phyloP scores from a whole-genome alignment of 2,113 vertebrate species.

The Bos indicus region DNA sequence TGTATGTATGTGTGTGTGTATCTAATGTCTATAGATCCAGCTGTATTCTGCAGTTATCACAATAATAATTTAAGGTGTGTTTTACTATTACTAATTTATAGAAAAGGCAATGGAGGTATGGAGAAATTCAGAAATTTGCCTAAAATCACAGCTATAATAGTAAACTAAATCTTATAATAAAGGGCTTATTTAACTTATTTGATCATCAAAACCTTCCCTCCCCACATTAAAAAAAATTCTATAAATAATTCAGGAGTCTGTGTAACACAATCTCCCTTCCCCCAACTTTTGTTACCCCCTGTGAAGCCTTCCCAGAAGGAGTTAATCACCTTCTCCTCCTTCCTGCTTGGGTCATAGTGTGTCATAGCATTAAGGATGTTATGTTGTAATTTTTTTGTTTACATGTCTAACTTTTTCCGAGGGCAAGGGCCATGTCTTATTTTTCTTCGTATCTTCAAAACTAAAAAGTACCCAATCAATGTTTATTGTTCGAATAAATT shows the following conservation, averaged over 20 bases:
- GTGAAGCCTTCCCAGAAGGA: not conserved
- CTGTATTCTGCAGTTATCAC: not conserved
- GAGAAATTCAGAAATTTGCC: not conserved
- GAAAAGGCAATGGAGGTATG: not conserved
- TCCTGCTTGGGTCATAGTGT: not conserved
- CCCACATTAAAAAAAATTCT: not conserved
- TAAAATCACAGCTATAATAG: not conserved
- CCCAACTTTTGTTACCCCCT: not conserved
- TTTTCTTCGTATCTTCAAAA: not conserved
- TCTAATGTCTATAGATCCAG: not conserved
- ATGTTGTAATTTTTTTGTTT: not conserved
- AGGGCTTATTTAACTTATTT: not conserved
- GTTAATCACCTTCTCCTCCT: constrained; percentile 34
- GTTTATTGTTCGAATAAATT: not conserved
- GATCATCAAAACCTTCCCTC: not conserved
- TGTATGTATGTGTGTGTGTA: not conserved
- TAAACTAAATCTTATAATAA: not conserved
- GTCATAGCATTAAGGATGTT: not conserved
- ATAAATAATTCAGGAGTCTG: not conserved
- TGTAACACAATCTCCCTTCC: not conserved
- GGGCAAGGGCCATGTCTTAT: not conserved
- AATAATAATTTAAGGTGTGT: not conserved
- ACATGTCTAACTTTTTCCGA: not conserved
- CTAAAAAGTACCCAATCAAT: not conserved
- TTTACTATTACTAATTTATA: not conserved